Evolutionary conservation across 2,888 invertebrate species (phyloP), one percentile per base, ranked within the genome.

Genomic region (Mimas tiliae): DNA sequence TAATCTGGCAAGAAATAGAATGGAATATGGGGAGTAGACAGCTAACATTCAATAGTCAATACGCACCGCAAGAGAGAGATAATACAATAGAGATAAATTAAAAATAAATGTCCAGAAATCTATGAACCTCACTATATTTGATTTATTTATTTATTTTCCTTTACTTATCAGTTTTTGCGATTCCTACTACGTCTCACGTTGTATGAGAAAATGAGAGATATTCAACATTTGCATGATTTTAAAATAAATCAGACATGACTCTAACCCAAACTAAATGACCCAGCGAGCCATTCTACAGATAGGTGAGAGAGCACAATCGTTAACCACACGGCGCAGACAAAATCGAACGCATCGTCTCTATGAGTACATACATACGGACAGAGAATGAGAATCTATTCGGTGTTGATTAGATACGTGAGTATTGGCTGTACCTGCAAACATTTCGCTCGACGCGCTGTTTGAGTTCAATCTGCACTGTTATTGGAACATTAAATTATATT

Each of bases 401-500:
- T 62, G 71, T 71, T 72, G 70, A 70, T 74, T 71, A 72, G 67
- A 68, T 72, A 70, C 72, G 52, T 52, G 68, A 51, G 64, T 64
- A 67, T 68, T 66, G 65, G 48, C 42, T 53, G 48, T 63, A 58
- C 65, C 62, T n/a, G 70, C 70, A 73, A 72, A 75, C 72, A 75
- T 67, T 71, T 65, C 65, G 47, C 48, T 16, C 63, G 67, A 71
- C 68, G 67, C 64, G 68, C 63, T 75, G 72, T 75, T 78, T 74
- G 76, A 71, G 69, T 74, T 73, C 73, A 73, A 74, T 76, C 72
- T 69, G 68, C 47, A 63, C 69, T 65, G 70, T 72, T 75, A 76
- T 76, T 78, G 72, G 72, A 72, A 73, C 74, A 79, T 71, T 73
- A 73, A 77, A 79, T 77, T 75, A 75, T 76, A 66, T 68, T 65